Base-by-base conservation (phyloP, 1,140 invertebrate genomes). In the Scaptomyza pallida region DNA sequence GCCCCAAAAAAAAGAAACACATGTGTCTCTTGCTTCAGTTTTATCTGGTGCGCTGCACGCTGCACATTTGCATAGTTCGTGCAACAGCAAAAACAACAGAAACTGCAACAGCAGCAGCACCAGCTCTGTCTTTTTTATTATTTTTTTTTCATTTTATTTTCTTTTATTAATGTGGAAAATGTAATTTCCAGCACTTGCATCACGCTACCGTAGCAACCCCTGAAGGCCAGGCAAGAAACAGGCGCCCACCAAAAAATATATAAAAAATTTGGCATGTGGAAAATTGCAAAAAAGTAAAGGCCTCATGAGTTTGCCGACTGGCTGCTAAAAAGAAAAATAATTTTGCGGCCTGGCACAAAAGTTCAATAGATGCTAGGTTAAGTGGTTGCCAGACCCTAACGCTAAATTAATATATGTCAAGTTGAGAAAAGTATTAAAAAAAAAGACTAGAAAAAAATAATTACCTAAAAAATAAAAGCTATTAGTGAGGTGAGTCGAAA, bases 51-150 rank as follows among this genome's bases (percentile, higher is more conserved):
- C 61, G 35, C 70, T 85, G 81, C 81, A 85, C 81, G 81, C 81
- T 73, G 73, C 69, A 51, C 77, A 85, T 85, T 85, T 86, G 81
- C 81, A 85, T 85, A 86, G 85, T 85, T 65, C 55, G 81, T 80
- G 57, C 69, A 80, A 62, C 67, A 64, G 43, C 52, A n/a, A n/a
- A n/a, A n/a, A n/a, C n/a, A n/a, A n/a, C n/a, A n/a, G n/a, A n/a
- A n/a, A n/a, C n/a, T n/a, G n/a, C n/a, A n/a, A n/a, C n/a, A 63
- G 45, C 19, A 41, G 41, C 61, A 48, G 40, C n/a, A 37, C 52
- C 59, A 68, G 59, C 56, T 76, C 37, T 50, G 40, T 79, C 75
- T 72, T 61, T 69, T 50, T 57, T 68, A 71, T 78, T 72, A 75
- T 71, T 64, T 65, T 59, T 56, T 68, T 71, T 78, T 37, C 56